Percentiles rank a stretch among this genome's conserved stretches.
phyloP scores from a whole-genome alignment of 2,797 vertebrate genomes.

The Melanotaenia pygmaea region DNA sequence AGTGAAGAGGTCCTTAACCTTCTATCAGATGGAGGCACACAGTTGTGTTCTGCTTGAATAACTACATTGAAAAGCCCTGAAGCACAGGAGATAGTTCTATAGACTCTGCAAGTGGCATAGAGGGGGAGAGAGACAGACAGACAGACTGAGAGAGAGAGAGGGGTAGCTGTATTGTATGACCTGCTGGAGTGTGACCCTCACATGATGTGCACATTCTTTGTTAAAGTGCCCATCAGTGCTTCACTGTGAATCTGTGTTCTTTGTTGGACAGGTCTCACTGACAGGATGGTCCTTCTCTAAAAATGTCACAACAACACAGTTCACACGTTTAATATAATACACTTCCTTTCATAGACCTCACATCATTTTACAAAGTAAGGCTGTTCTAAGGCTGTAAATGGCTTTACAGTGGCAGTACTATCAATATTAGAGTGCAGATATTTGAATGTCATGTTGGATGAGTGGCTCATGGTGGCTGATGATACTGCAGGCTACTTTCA shows the following conservation, averaged over 20 bases:
- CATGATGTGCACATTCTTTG: conserved; percentile 79
- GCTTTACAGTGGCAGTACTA: conserved; percentile 56
- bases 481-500: conserved; percentile 33
- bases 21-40: conserved; percentile 86
- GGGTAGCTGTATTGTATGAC: conserved; percentile 67
- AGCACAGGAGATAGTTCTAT: conserved; percentile 82
- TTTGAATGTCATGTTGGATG: conserved; percentile 58
- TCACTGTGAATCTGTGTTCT: conserved; percentile 73
- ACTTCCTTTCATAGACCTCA: conserved; percentile 65
- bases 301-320: conserved; percentile 73
- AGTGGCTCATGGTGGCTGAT: conserved; percentile 42
- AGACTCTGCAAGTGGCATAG: conserved; percentile 76
- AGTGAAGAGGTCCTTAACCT: conserved; percentile 87
- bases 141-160: conserved; percentile 29
- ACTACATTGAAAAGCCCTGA: conserved; percentile 84
- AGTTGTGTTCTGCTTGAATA: conserved; percentile 85
- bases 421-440: conserved; percentile 53
- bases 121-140: conserved; percentile 49
- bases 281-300: conserved; percentile 70
- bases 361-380: conserved; percentile 67
- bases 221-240: conserved; percentile 76
- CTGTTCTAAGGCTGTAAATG: conserved; percentile 56
- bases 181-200: conserved; percentile 79
- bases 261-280: conserved; percentile 69
- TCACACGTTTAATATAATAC: conserved; percentile 71